Conservation (phyloP, 2,797 vertebrate genomes). For the Catamblyrhynchus diadema region DNA sequence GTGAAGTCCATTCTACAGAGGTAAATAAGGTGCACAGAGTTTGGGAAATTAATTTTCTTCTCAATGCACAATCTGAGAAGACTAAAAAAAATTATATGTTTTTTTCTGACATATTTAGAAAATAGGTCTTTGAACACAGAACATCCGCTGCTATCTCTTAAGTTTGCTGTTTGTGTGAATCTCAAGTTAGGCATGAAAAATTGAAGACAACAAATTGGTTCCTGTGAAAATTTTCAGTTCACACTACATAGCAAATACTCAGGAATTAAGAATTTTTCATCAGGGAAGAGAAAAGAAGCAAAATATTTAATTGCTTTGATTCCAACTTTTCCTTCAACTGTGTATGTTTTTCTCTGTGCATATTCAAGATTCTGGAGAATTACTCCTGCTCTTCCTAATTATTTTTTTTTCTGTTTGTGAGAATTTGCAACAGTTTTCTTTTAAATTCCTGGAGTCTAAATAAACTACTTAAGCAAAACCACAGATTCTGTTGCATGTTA, state of each 20-base stretch:
- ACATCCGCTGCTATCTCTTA: neutral
- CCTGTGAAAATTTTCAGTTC: neutral
- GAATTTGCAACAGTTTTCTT: neutral
- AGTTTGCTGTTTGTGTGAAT: neutral
- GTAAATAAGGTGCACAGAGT: neutral
- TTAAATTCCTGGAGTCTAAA: neutral
- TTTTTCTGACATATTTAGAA: neutral
- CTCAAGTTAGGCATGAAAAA: neutral
- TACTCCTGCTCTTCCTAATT: neutral
- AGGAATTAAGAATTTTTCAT: neutral
- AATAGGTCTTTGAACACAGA: neutral
- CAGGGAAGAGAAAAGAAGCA: neutral
- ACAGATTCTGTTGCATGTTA: neutral
- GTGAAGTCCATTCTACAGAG: neutral
- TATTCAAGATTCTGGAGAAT: neutral
- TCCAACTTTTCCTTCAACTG: neutral
- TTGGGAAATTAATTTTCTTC: neutral
- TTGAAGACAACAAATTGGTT: neutral
- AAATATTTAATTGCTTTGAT: neutral
- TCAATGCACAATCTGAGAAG: neutral
- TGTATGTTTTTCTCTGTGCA: neutral
- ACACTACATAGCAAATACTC: neutral
- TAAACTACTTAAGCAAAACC: neutral
- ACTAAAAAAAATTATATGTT: rapidly evolving
- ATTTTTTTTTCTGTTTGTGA: neutral